These are phyloP conservation scores for Diorhabda elongata DNA, from an alignment of 1,140 invertebrate species.

Conservation along the genomic window DNA sequence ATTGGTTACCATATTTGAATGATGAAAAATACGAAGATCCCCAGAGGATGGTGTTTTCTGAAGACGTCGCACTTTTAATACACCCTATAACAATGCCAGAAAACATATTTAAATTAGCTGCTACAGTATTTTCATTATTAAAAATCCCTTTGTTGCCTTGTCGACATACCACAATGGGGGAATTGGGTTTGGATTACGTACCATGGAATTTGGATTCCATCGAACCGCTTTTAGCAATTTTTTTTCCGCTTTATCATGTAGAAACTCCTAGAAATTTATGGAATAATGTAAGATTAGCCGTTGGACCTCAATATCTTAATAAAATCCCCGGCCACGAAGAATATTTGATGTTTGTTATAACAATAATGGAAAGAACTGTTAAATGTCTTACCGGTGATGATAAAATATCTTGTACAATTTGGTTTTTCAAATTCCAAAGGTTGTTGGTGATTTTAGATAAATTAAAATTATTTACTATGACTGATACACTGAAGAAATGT, in stretches of 20 bases:
- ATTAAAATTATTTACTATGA: constrained; percentile 46
- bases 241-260: constrained; percentile 38
- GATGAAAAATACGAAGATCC: constrained; percentile 43
- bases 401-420: constrained; percentile 51
- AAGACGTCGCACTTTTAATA: constrained; percentile 61
- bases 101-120: constrained; percentile 53
- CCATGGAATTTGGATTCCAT: constrained; percentile 53
- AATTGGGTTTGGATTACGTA: constrained; percentile 49
- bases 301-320: constrained; percentile 57
- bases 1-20: constrained; percentile 54
- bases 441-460: constrained; percentile 52
- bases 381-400: constrained; percentile 44
- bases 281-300: constrained; percentile 43
- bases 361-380: constrained; percentile 46
- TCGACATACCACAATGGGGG: constrained; percentile 47
- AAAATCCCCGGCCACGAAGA: constrained; percentile 57
- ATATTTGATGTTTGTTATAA: constrained; percentile 53
- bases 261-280: constrained; percentile 36
- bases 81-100: constrained; percentile 57
- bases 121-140: constrained; percentile 53
- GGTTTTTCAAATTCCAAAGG: constrained; percentile 60
- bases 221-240: constrained; percentile 50
- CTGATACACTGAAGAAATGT: constrained; percentile 47
- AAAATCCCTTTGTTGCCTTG: constrained; percentile 59
- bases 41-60: constrained; percentile 57